Base-by-base conservation (phyloP, 2,888 invertebrate species). In the Laspeyria flexula region DNA sequence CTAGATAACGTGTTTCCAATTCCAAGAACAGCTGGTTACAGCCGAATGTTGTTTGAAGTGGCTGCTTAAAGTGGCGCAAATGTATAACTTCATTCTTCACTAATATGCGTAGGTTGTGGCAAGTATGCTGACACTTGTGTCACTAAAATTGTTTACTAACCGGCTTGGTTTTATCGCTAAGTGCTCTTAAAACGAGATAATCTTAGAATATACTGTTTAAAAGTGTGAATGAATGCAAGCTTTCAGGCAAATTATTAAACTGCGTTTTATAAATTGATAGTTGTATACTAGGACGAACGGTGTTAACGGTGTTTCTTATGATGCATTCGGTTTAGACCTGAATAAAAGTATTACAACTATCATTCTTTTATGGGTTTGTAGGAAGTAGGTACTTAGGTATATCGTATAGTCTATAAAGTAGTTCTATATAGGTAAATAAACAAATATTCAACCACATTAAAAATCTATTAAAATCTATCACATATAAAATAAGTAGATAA, bases 61-160 rank as follows among this genome's bases (percentile, higher is more conserved):
- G n/a, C 15, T 34, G n/a, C 13, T 33, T 13, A 42, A 11, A 5
- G 21, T 21, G n/a, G 15, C 25, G 25, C 11, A 5, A 21, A 18
- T 18, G 5, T 11, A 21, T 31, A 34, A 45, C 33, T 55, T 45
- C n/a, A 37, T 40, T 43, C 31, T 33, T 48, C 6, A 50, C 43
- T 33, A 31, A 18, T 16, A 27, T 10, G 60, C 55, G 60, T 61
- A 60, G 60, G 60, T 42, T 9, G 42, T 33, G 11, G 43, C 43
- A 43, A 31, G 25, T 43, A 43, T 34, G 44, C 41, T 18, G 34
- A 1, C 10, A 43, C 47, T 60, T 55, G 38, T 45, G 42, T 16
- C 60, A 51, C 48, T 37, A 38, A 41, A 56, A 40, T 31, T 50
- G 45, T 60, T 46, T 50, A 58, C 59, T 58, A 50, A 60, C 49